Evolutionary conservation across 2,113 vertebrate genomes (phyloP), one percentile per base, ranked within the genome.

Genomic region (Coturnix japonica): DNA sequence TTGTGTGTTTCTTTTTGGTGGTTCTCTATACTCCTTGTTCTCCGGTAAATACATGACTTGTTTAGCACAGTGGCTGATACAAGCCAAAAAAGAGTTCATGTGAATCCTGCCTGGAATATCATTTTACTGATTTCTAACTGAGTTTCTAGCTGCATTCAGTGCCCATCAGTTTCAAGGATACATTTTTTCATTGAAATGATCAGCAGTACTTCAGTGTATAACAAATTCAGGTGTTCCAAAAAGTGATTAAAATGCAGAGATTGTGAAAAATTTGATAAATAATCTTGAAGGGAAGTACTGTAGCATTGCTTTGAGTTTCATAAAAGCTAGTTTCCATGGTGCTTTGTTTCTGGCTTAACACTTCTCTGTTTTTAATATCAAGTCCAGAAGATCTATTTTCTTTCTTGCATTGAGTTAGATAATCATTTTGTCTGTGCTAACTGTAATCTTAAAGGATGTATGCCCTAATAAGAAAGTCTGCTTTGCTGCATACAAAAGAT

Each of bases 211-310:
- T 81, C 3, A 79, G 43, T 67, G 47, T 14, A 12, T 57, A 72
- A 51, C 61, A 26, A 95, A 84, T 22, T n/a, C 25, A 87, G 56
- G 35, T 21, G 59, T 54, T 91, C 54, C 59, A 44, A 28, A 60
- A 89, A 85, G 66, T 54, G 39, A 92, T 69, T 81, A 72, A 94
- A 91, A 93, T 88, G 25, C 76, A 88, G 76, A 56, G 51, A 41
- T 85, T 47, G 54, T 74, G 49, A 54, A 81, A 88, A 86, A 77
- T 4, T 37, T 0, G 0, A 35, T 46, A 78, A 73, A 81, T 60
- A 49, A n/a, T 75, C 89, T 79, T 59, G 59, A 71, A 86, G 16
- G 11, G 25, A 92, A 79, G 33, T 67, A 39, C 37, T 66, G 41
- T 14, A 61, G 13, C 33, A 54, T 81, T 78, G 67, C 13, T 67